phyloP scores from a whole-genome alignment of 1,140 invertebrate species.

The Papilio helenus region DNA sequence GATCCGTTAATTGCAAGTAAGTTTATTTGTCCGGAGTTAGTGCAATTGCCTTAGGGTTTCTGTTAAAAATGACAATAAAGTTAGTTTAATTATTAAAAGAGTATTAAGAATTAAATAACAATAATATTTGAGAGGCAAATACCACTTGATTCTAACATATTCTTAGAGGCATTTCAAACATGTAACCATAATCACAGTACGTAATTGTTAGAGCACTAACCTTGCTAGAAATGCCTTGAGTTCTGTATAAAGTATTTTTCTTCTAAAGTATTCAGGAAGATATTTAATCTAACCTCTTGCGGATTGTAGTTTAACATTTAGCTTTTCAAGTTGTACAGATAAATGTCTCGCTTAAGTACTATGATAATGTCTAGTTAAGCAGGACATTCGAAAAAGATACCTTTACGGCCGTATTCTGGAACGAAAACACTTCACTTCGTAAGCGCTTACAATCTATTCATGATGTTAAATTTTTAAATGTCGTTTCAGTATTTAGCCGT shows the following conservation, averaged over 20 bases:
- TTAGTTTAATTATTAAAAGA: too few species aligned
- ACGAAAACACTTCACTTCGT: too few species aligned
- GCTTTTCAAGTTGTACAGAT: neutral
- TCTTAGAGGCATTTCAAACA: neutral
- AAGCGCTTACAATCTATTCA: too few species aligned
- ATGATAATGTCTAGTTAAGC: too few species aligned
- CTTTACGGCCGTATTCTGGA: too few species aligned
- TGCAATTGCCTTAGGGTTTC: too few species aligned
- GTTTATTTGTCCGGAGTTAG: constrained; percentile 16
- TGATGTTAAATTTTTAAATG: too few species aligned
- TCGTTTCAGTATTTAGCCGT: too few species aligned
- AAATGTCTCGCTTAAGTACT: too few species aligned
- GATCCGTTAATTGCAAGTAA: constrained; percentile 8
- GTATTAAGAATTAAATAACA: too few species aligned
- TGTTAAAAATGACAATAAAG: too few species aligned
- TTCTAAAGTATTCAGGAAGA: neutral
- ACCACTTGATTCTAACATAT: neutral
- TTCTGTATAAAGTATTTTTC: neutral
- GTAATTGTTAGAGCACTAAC: neutral
- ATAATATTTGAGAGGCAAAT: neutral
- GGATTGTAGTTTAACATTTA: neutral
- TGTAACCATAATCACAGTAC: constrained; percentile 3
- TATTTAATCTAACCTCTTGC: neutral
- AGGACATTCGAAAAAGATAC: too few species aligned
- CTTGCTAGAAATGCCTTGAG: constrained; percentile 1